Conservation (phyloP, 1,140 invertebrate genomes). For the Oryctes rhinoceros region DNA sequence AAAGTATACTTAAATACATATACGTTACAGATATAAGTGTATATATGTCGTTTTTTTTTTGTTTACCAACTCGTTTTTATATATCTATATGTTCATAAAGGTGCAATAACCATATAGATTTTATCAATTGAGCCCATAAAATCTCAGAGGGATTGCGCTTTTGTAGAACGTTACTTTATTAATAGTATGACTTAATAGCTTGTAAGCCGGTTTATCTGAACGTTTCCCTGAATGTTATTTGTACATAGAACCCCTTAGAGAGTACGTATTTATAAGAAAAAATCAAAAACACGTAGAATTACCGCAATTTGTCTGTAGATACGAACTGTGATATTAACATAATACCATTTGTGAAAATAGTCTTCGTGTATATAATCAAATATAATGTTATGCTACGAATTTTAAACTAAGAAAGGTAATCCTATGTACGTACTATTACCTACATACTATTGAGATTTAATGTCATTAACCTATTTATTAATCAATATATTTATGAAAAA, state of each 20-base stretch:
- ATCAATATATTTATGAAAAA: not conserved
- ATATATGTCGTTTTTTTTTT: constrained; percentile 31
- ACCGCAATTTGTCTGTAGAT: constrained; percentile 24
- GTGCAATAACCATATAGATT: constrained; percentile 48
- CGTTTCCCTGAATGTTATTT: not conserved
- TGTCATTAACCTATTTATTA: constrained; percentile 16
- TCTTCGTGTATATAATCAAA: constrained; percentile 23
- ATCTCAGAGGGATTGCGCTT: constrained; percentile 43
- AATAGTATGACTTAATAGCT: not conserved
- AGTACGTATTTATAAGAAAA: not conserved
- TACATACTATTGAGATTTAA: not conserved
- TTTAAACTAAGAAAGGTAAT: not conserved
- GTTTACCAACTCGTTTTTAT: constrained; percentile 33
- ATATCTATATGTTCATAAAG: constrained; percentile 34
- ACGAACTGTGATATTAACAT: constrained; percentile 44
- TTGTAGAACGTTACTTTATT: constrained; percentile 14
- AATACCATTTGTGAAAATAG: constrained; percentile 15
- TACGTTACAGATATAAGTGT: constrained; percentile 23
- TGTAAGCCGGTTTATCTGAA: constrained; percentile 6
- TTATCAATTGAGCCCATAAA: constrained; percentile 54
- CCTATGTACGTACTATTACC: not conserved
- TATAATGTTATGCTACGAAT: not conserved
- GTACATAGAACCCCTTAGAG: not conserved
- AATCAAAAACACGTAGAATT: constrained; percentile 1
- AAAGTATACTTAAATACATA: constrained; percentile 36